Evolutionary conservation across 2,888 invertebrate genomes (phyloP).

Genomic region (Apodemia duryi): DNA sequence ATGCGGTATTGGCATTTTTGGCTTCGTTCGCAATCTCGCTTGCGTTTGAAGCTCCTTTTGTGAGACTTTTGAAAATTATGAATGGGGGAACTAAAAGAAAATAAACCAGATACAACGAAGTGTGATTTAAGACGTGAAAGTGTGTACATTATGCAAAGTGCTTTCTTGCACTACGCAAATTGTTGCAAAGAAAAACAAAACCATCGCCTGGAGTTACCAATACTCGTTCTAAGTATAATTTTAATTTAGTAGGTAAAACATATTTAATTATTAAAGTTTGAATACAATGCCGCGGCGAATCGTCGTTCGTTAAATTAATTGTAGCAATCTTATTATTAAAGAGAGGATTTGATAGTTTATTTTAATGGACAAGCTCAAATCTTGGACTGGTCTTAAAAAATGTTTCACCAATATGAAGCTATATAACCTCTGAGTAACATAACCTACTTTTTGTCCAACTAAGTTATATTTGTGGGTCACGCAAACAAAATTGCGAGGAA

Average conservation of each 20-base stretch:
- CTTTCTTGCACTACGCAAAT: too few relatives aligned
- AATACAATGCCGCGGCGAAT: neutral
- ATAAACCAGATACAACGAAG: constrained; percentile 44
- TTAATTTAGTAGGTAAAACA: neutral
- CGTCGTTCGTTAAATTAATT: neutral
- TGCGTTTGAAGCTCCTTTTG: constrained; percentile 89
- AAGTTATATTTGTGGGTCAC: too few relatives aligned
- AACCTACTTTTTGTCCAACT: too few relatives aligned
- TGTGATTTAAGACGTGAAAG: neutral
- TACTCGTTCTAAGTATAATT: constrained; percentile 14
- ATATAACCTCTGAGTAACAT: too few relatives aligned
- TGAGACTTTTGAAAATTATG: constrained; percentile 86
- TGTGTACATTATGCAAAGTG: neutral
- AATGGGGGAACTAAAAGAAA: constrained; percentile 53
- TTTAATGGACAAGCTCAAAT: too few relatives aligned
- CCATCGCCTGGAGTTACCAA: constrained; percentile 19
- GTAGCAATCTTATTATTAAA: too few relatives aligned
- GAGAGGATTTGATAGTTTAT: too few relatives aligned
- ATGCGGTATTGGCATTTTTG: constrained; percentile 87
- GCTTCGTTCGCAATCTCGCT: constrained; percentile 87
- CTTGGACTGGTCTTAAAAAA: too few relatives aligned
- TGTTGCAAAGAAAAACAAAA: constrained; percentile 15
- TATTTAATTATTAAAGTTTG: constrained; percentile 1
- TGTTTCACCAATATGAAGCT: too few relatives aligned
- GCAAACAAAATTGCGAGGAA: too few relatives aligned